Base-by-base conservation (phyloP, 2,888 invertebrate genomes). In the Nomada lathburiana region DNA sequence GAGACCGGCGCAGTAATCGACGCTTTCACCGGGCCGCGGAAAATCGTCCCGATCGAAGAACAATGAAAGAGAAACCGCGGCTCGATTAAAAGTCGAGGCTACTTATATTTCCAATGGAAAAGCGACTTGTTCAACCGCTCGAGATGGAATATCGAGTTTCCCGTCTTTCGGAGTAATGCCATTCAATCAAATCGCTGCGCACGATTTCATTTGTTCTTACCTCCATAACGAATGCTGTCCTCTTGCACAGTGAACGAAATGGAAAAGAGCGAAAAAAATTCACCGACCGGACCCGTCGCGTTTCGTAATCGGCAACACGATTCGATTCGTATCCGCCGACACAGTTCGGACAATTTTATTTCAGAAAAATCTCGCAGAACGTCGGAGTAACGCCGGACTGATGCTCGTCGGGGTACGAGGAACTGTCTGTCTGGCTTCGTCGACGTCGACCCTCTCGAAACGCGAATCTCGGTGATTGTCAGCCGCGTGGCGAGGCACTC, bases 151-250 rank as follows among this genome's bases (percentile, higher is more conserved):
- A 47, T 47, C 47, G 47, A 13, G 47, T 16, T 13, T 47, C 16
- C 47, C 16, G 47, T 47, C 16, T 47, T 47, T 36, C 36, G 1
- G 13, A 2, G 47, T 47, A 2, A 47, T 47, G 0, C 13, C 47
- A 1, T 3, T 13, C 3, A 57, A 57, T 23, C 23, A 29, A 57
- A 47, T 13, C 16, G 16, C 47, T 23, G 13, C 26, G 4, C 26
- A 11, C 3, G 13, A n/a, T 9, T 18, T 18, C 10, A 5, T 60
- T 20, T 2, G 11, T n/a, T 64, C 87, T 89, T 86, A 89, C 89
- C 89, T 88, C 82, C 89, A 89, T 89, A 26, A 69, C 82, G 82
- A 78, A 80, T 62, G 11, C 60, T 5, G 1, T 47, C 16, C 47
- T 47, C 47, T 10, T 47, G 13, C 47, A 3, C 47, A 2, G 47